phyloP scores from a whole-genome alignment of 2,888 invertebrate species.

The Drosophila austrosaltans region DNA sequence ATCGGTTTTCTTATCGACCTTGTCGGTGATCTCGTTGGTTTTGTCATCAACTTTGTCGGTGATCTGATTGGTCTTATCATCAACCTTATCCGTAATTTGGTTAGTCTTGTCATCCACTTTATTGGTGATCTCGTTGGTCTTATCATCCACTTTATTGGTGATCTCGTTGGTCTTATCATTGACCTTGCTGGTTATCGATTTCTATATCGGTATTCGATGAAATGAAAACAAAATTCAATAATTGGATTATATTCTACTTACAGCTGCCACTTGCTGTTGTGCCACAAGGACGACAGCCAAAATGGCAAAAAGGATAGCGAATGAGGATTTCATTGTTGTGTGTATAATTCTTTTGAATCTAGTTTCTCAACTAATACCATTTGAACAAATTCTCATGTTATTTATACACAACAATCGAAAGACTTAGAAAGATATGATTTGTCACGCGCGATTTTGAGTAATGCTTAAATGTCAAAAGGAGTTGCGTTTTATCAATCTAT shows the following conservation, averaged over 20 bases:
- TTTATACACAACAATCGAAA: neutral
- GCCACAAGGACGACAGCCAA: constrained; percentile 1
- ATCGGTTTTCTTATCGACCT: constrained; percentile 10
- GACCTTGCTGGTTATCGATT: neutral
- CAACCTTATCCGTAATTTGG: neutral
- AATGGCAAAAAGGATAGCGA: neutral
- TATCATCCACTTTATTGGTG: constrained; percentile 7
- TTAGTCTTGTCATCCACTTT: constrained; percentile 8
- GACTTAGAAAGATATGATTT: neutral
- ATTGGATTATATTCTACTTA: neutral
- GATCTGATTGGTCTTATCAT: neutral
- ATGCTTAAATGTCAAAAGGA: neutral
- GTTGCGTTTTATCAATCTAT: neutral
- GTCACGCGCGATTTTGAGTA: constrained; percentile 5
- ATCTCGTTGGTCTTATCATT: constrained; percentile 11
- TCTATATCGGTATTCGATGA: neutral
- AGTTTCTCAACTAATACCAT: constrained; percentile 9
- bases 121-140: constrained; percentile 8
- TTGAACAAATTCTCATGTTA: constrained; percentile 4
- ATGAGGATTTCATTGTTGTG: neutral
- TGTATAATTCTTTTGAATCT: neutral
- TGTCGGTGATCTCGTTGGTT: constrained; percentile 6
- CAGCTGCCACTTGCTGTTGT: constrained; percentile 4
- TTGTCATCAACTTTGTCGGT: constrained; percentile 8
- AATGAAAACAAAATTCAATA: neutral